phyloP scores from a whole-genome alignment of 1,140 invertebrate genomes.

The Zaprionus taronus region DNA sequence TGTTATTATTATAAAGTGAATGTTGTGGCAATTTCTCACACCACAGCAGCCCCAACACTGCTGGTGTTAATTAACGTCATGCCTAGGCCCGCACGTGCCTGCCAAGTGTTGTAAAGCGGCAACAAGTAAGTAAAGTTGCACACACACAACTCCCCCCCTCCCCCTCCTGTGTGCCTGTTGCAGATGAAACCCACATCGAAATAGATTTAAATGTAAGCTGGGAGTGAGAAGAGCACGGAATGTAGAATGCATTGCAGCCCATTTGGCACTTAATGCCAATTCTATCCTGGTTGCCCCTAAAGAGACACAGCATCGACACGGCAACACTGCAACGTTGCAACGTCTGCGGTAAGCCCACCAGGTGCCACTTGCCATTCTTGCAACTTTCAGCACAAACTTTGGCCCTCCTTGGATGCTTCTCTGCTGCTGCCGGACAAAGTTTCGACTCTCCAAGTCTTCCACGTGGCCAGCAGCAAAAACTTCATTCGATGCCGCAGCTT shows the following conservation, averaged over 20 bases:
- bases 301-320: not conserved
- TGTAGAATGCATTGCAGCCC: not conserved
- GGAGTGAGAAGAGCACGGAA: not conserved
- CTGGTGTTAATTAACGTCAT: slow-evolving; percentile 13
- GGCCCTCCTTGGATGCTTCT: not conserved
- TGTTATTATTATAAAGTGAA: not conserved
- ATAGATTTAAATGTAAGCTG: not conserved
- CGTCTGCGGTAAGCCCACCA: slow-evolving; percentile 6
- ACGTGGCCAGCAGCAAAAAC: slow-evolving; percentile 4
- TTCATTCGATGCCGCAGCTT: slow-evolving; percentile 3
- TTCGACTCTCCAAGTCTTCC: slow-evolving; percentile 1
- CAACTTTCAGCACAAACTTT: slow-evolving; percentile 52
- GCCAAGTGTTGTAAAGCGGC: slow-evolving; percentile 31
- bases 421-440: slow-evolving; percentile 11
- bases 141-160: not conserved
- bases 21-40: slow-evolving; percentile 6
- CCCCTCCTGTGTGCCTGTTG: not conserved
- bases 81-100: not conserved
- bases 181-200: too few species aligned
- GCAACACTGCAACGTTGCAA: not conserved
- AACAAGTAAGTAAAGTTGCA: slow-evolving; percentile 38
- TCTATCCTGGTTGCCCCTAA: not conserved
- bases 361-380: slow-evolving; percentile 19
- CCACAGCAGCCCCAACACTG: not conserved
- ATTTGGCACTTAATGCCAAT: not conserved